Conservation (phyloP, 2,113 vertebrate species). For the Halcyon senegalensis region DNA sequence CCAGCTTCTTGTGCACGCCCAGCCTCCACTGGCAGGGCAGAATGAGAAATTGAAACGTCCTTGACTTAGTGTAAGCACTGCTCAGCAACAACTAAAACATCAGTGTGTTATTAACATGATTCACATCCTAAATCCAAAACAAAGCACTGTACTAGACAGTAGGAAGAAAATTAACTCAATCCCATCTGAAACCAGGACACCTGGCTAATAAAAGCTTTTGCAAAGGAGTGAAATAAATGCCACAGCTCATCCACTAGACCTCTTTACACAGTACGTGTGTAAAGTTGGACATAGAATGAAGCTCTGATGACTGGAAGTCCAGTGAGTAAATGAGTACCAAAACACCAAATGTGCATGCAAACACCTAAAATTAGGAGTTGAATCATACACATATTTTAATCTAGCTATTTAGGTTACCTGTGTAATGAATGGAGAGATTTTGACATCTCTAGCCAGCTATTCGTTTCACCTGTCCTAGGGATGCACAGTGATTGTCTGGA, state of each 20-base stretch:
- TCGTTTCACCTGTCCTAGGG: background rate
- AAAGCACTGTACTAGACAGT: background rate
- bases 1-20: background rate
- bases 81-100: background rate
- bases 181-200: background rate
- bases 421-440: background rate
- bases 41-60: background rate
- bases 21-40: background rate
- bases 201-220: background rate
- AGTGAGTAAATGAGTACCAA: background rate
- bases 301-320: background rate
- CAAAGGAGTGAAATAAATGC: background rate
- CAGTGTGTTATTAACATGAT: background rate
- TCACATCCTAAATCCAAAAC: background rate
- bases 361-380: background rate
- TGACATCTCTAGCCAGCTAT: too few relatives aligned
- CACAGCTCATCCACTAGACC: background rate
- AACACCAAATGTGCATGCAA: background rate
- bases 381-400: background rate
- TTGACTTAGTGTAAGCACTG: background rate
- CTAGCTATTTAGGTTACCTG: background rate
- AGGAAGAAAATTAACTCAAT: background rate
- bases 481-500: background rate
- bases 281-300: background rate
- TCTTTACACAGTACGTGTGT: background rate